A percentile compares a stretch with the other conserved stretches of the same genome.
phyloP scores from a whole-genome alignment of 2,797 vertebrate genomes.

The Alca torda region DNA sequence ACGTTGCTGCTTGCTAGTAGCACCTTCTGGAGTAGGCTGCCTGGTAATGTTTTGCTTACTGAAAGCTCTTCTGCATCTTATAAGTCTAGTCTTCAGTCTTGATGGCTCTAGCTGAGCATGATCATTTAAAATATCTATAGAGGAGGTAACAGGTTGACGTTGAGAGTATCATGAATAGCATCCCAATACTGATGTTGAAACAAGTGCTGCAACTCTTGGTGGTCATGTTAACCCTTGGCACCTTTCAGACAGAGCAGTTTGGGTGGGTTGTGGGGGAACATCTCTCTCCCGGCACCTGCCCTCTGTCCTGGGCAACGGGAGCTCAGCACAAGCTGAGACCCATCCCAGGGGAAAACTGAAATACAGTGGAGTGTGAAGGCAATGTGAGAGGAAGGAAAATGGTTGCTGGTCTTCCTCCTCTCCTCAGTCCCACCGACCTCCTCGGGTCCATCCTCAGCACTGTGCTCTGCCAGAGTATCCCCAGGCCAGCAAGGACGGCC shows the following conservation, averaged over 20 bases:
- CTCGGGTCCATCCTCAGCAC: neutral
- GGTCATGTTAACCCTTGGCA: neutral
- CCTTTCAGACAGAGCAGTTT: neutral
- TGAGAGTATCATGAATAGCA: fast-evolving
- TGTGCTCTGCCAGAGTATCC: neutral
- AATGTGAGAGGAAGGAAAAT: neutral
- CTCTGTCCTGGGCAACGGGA: neutral
- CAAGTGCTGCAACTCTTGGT: neutral
- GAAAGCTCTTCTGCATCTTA: neutral
- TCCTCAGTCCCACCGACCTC: neutral
- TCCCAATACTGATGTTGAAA: neutral
- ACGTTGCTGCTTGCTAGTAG: neutral
- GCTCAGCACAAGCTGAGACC: neutral
- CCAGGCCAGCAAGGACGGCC: neutral
- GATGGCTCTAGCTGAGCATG: neutral
- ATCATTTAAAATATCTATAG: neutral
- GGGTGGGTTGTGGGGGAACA: neutral
- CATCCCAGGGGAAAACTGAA: neutral
- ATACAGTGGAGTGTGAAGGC: neutral
- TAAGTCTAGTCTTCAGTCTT: neutral
- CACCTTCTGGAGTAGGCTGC: neutral
- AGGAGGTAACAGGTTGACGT: neutral
- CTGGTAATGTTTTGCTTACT: neutral
- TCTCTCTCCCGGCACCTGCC: neutral
- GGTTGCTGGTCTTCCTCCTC: neutral